Evolutionary conservation across 2,888 invertebrate species (phyloP), one percentile per base, ranked within the genome.

Genomic region (Slavum lentiscoides): DNA sequence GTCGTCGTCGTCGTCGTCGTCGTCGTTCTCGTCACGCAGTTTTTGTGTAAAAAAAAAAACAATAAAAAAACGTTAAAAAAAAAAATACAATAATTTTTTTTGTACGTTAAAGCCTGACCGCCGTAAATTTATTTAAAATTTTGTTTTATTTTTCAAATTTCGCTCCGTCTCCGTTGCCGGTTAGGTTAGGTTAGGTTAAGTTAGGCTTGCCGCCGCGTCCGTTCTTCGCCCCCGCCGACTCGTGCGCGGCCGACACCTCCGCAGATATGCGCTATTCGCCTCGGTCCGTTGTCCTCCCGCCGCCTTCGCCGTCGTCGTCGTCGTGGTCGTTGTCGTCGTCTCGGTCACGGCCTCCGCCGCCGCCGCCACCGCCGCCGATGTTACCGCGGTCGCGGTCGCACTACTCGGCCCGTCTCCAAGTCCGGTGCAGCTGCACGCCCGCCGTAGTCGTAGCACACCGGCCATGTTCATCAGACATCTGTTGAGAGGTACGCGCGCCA

Each of bases 401-500:
- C 53, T 21, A 19, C 17, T 61, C 11, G 74, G 39, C 55, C 39
- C 53, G 30, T 21, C 55, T n/a, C 58, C 68, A 19, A 59, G 59
- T 58, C n/a, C 59, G 68, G 61, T 69, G 59, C 69, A 37, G 75
- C 53, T 19, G 23, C 53, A 9, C 62, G 19, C 17, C 21, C 74
- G 70, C n/a, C 64, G 30, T 49, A n/a, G 53, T 43, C 49, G 21
- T 37, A 49, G 30, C 49, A 43, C 62, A 39, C 17, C 59, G 59
- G 70, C 21, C 77, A 80, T 80, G 77, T 53, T 80, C 70, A 72
- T 80, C 69, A 80, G 77, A 64, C 70, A 80, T 70, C 77, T 80
- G 77, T 70, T 80, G 70, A 80, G 64, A 80, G 77, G 77, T 80
- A 80, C 43, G 49, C 4, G 17, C 6, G 9, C n/a, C 39, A 19